Evolutionary conservation across 2,113 vertebrate genomes (phyloP), one percentile per base, ranked within the genome.

Genomic region (Callionymus lyra): DNA sequence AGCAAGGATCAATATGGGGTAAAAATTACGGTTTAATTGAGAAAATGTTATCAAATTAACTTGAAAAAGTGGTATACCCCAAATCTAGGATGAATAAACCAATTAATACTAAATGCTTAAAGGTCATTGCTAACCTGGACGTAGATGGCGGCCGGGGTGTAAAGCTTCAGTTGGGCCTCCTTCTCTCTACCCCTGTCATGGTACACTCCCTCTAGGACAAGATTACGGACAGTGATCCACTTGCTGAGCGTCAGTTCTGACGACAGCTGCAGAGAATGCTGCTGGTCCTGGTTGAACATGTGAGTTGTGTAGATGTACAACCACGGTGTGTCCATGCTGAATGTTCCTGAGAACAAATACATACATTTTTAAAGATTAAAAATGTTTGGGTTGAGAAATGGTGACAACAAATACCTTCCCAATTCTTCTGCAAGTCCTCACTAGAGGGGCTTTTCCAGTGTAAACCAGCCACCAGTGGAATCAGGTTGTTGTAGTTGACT

Each of bases 271-370:
- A 86, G 70, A 5, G 61, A 56, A 52, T 82, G 81, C 10, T 12
- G 65, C 17, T 84, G 85, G 18, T 82, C 81, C 55, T 83, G 86
- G 44, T 76, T 77, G 31, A 91, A 70, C 50, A 80, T 88, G 66
- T 88, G 87, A 42, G 80, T 44, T 1, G 52, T 58, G 32, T 83
- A 77, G 38, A 92, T 34, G 52, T 84, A 85, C 6, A 91, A 70
- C 90, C 89, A 91, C 0, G 90, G 91, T 1, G 84, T 89, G 59
- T 90, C 86, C 76, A 91, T 67, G 50, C 76, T 90, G 52, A 93
- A 79, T 1, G 65, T 72, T 17, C 87, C 91, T 93, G 64, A 53
- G 35, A 12, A 12, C 21, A 34, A 15, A n/a, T n/a, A n/a, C n/a
- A n/a, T n/a, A 16, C 42, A n/a, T 33, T 33, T n/a, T 2, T 10